These are phyloP conservation scores for Stenolophus ochropezus DNA, from an alignment of 2,888 invertebrate species.

Conservation along the genomic window DNA sequence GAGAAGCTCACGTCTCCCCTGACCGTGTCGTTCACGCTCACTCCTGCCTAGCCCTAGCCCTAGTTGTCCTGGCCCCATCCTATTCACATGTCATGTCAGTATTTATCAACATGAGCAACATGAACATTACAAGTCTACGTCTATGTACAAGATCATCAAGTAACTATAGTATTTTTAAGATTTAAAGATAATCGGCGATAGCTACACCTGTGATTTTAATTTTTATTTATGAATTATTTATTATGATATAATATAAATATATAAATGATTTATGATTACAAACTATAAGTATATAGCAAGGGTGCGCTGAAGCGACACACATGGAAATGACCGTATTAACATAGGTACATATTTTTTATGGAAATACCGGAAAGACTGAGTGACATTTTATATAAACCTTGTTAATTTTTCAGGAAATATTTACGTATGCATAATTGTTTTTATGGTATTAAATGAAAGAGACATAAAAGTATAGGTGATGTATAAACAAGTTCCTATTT, in stretches of 20 bases:
- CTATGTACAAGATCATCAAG: slow-evolving; percentile 41
- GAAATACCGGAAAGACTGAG: slow-evolving; percentile 76
- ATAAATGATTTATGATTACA: slow-evolving; percentile 67
- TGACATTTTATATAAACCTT: slow-evolving; percentile 74
- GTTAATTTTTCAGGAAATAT: slow-evolving; percentile 72
- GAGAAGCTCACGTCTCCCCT: slow-evolving; percentile 90
- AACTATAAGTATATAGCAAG: slow-evolving; percentile 70
- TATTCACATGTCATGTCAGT: slow-evolving; percentile 8
- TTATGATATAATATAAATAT: slow-evolving; percentile 69
- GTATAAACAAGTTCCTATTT: slow-evolving; percentile 75
- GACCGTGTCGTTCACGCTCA: slow-evolving; percentile 94
- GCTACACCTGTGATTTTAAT: slow-evolving; percentile 75
- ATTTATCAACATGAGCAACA: slow-evolving; percentile 44
- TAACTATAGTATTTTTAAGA: slow-evolving; percentile 49
- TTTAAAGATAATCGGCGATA: slow-evolving; percentile 70
- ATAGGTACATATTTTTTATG: slow-evolving; percentile 74
- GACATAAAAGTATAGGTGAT: slow-evolving; percentile 71
- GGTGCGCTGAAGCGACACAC: slow-evolving; percentile 48
- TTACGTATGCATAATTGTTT: slow-evolving; percentile 60
- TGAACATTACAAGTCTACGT: slow-evolving; percentile 33
- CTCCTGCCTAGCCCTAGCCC: slow-evolving; percentile 79
- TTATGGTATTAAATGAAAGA: slow-evolving; percentile 55
- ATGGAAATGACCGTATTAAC: slow-evolving; percentile 46
- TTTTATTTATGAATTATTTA: slow-evolving; percentile 71
- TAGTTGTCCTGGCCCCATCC: neutral